Evolutionary conservation across 1,140 invertebrate species (phyloP), one percentile per base, ranked within the genome.

Genomic region (Nephotettix cincticeps): DNA sequence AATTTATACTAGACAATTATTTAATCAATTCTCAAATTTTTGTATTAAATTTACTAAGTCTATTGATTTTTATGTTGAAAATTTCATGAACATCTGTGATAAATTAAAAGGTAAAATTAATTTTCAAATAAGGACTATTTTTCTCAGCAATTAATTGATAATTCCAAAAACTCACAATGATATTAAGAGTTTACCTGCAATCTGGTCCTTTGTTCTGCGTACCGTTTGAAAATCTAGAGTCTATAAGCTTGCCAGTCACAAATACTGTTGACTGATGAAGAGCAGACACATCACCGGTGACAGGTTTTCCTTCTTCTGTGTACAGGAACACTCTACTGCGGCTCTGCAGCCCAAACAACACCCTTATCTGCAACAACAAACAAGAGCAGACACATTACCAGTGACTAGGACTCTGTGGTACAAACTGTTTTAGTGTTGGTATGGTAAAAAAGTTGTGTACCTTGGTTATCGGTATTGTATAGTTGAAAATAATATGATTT

Each of bases 301-400:
- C 23, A 3, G n/a, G 56, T 23, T 61, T 29, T 1, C 56, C 56
- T 14, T 61, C 23, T 4, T 61, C 56, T 6, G 21, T 27, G 56
- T 61, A 61, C 1, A 61, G 27, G 25, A 21, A 61, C 56, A 61
- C 21, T n/a, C 28, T 61, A 23, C 56, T 29, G 9, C 27, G 21
- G n/a, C 56, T 6, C 25, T 61, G 56, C 56, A 61, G 25, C n/a
- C 56, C 56, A 29, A 61, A 61, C 27, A 61, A 23, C 56, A 61
- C 56, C n/a, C 56, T 61, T n/a, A 61, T 25, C 56, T 61, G 56
- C 11, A 28, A 21, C 23, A 25, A 6, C 23, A 11, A 61, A 23
- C 6, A 54, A 19, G 47, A n/a, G 47, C n/a, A 11, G 23, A n/a
- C 19, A 14, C 4, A 54, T 19, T n/a, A 11, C 9, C 13, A 6